Evolutionary conservation across 2,113 vertebrate genomes (phyloP).

Genomic region (Axis porcinus): DNA sequence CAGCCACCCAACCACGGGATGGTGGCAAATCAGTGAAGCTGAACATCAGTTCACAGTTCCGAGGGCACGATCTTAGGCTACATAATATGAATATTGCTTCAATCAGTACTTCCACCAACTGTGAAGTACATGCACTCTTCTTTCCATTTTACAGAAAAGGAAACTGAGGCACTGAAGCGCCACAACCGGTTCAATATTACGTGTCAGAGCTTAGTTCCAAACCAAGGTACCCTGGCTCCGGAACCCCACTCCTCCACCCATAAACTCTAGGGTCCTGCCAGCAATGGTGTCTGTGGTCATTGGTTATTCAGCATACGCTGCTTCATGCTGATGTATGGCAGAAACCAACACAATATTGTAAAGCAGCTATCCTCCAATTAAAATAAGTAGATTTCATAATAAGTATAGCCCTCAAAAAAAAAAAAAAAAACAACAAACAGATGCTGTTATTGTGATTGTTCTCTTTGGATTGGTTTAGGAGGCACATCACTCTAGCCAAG

Average conservation of each 20-base stretch:
- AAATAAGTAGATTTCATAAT: not conserved
- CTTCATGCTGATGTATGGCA: not conserved
- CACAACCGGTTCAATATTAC: no score
- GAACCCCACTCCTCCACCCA: not conserved
- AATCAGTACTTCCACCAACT: not conserved
- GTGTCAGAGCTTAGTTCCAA: not conserved
- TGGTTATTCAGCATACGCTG: not conserved
- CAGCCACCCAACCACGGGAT: accelerated
- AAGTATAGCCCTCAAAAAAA: not conserved
- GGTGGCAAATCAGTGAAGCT: no score
- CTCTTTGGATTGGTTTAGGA: accelerated
- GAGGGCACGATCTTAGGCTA: accelerated
- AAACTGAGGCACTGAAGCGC: not conserved
- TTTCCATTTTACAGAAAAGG: not conserved
- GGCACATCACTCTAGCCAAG: not conserved
- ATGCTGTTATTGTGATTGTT: not conserved
- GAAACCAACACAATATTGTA: not conserved
- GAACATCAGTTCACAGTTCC: not conserved
- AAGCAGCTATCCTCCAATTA: not conserved
- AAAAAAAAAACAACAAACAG: no score
- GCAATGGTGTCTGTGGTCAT: accelerated
- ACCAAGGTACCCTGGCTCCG: not conserved
- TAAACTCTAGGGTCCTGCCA: accelerated
- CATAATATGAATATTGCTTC: accelerated
- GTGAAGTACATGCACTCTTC: accelerated